Evolutionary conservation across 1,140 invertebrate species (phyloP), one percentile per base, ranked within the genome.

Genomic region (Araneus ventricosus): DNA sequence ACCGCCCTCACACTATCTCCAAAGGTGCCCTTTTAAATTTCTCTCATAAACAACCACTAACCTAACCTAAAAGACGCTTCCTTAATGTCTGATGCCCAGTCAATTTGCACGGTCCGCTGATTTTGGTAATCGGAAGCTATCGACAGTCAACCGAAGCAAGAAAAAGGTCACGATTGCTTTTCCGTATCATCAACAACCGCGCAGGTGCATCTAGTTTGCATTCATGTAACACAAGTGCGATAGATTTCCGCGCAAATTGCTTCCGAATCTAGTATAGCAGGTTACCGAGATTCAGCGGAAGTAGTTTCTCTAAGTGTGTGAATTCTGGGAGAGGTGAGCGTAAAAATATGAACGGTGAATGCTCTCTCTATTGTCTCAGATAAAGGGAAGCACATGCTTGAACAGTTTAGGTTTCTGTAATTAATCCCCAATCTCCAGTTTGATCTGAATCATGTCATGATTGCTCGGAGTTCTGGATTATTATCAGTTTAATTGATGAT

Each of bases 61-160:
- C 34, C 27, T 30, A 37, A 75, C 70, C 30, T 30, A 34, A 37
- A 75, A 75, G 14, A 30, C 0, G 30, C 30, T 75, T 37, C 70
- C 30, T 20, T 37, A 75, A 75, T 75, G 30, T 22, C 20, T 75
- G 70, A 75, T 75, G 34, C 4, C 34, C 30, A 75, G 17, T 17
- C 30, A 75, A 34, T 75, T 75, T 75, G 20, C 7, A 75, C 30
- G 70, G 70, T 75, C 37, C 3, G 30, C 20, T 75, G 4, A 14
- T 8, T 37, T 75, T 75, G 30, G 37, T 75, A 75, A 75, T 75
- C 37, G 70, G 30, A 22, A 75, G 30, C 5, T 5, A 37, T 75
- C 70, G 70, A 37, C 7, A 20, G 37, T 75, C n/a, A 75, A 75
- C 34, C 70, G 30, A 75, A 75, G 70, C 70, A 75, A 75, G 45